Conservation (phyloP, 2,888 invertebrate genomes). For the Peribatodes rhomboidaria region DNA sequence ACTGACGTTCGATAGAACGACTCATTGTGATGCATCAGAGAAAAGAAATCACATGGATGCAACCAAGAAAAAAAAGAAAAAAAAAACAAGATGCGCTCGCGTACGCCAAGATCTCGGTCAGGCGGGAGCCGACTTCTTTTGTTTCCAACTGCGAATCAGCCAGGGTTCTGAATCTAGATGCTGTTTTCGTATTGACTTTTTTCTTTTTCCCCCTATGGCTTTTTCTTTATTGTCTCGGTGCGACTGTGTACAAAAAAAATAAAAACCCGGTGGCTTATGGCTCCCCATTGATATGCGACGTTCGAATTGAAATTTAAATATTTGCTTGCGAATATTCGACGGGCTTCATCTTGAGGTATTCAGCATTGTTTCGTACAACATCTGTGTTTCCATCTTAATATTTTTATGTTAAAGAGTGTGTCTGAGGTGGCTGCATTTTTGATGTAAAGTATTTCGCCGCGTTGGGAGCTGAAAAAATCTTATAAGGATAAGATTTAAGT, state of each 20-base stretch:
- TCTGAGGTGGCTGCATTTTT: conserved; percentile 25
- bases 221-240: conserved; percentile 85
- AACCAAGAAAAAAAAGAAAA: conserved; percentile 71
- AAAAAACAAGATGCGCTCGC: conserved; percentile 77
- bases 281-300: conserved; percentile 86
- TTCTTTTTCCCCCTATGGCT: conserved; percentile 72
- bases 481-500: neutral
- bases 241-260: conserved; percentile 74
- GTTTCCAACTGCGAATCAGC: conserved; percentile 85
- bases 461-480: neutral
- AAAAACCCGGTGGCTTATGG: conserved; percentile 85
- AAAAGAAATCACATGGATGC: conserved; percentile 82
- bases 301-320: conserved; percentile 87
- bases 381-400: conserved; percentile 80
- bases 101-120: conserved; percentile 85
- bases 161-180: conserved; percentile 85
- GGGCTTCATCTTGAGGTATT: conserved; percentile 72
- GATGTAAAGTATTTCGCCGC: conserved; percentile 28
- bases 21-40: conserved; percentile 83
- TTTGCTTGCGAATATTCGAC: conserved; percentile 79
- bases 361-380: conserved; percentile 73
- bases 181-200: conserved; percentile 77
- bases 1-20: conserved; percentile 79
- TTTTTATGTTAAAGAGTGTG: conserved; percentile 71
- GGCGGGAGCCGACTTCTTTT: conserved; percentile 84